Percentiles rank a stretch among this genome's conserved stretches.
Conservation (phyloP, 2,113 vertebrate species). For the Heloderma charlesbogerti region DNA sequence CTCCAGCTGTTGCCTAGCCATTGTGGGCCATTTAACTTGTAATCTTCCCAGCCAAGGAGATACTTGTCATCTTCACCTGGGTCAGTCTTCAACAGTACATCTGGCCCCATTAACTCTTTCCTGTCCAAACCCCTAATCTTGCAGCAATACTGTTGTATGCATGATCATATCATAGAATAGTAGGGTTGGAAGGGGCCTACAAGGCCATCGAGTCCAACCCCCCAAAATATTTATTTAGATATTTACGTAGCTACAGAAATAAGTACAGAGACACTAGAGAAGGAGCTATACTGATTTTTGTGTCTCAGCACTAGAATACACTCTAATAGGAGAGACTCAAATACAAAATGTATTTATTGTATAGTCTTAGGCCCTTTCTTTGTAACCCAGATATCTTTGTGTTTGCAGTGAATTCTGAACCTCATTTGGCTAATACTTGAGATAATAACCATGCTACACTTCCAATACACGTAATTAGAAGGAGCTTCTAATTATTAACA, state of each 20-base stretch:
- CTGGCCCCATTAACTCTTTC: no score
- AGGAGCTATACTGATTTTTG: neutral
- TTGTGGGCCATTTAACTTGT: neutral
- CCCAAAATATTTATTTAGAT: neutral
- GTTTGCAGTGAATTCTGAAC: neutral
- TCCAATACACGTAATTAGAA: neutral
- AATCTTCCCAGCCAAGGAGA: no score
- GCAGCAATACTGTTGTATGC: no score
- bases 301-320: neutral
- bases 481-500: neutral
- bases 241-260: neutral
- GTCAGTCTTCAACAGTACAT: no score
- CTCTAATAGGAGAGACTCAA: neutral
- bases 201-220: no score
- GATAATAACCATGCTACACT: neutral
- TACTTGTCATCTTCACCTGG: no score
- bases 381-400: neutral
- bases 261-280: neutral
- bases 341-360: neutral
- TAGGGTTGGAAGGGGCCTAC: no score
- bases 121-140: no score
- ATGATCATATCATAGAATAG: no score
- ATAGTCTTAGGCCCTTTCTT: neutral
- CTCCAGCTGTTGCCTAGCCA: neutral
- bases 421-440: neutral